Evolutionary conservation across 2,888 invertebrate genomes (phyloP), one percentile per base, ranked within the genome.

Genomic region (Orthosia cruda): DNA sequence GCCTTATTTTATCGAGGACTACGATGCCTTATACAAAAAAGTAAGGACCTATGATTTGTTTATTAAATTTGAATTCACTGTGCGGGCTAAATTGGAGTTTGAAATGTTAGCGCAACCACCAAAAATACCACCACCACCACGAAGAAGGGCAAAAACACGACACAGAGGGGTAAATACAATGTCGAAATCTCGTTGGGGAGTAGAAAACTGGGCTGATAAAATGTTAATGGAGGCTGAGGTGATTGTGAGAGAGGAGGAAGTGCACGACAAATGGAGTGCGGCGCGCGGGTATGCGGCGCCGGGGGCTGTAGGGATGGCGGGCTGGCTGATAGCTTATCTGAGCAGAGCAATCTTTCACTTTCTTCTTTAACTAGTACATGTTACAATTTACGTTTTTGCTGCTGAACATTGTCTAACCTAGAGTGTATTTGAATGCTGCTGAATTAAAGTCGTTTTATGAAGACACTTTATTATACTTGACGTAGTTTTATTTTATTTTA

Each of bases 41-140:
- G 5, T 55, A 23, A 0, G n/a, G 1, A 78, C 54, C 20, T 64
- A 54, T 61, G 77, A 77, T 54, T 50, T 77, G 20, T 78, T 50
- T 50, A 50, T 77, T 20, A 49, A 40, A 20, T 64, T 77, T 0
- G 20, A 78, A 2, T 77, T 65, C 23, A 26, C 1, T 5, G 12
- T 18, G 18, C 9, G 12, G 5, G 77, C 59, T 11, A n/a, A 2
- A 4, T 13, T 77, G 32, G 1, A 59, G 13, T 78, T 77, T 64
- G 40, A 59, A 32, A 49, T 77, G 62, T 55, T 64, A 11, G 71
- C 23, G 7, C 12, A 5, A 13, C 12, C 4, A 1, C 15, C 15
- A 18, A 0, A 1, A 32, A 5, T 5, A n/a, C 5, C 11, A 13
- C 40, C 5, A n/a, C 40, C 13, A 7, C 4, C 2, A 23, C 32